phyloP scores from a whole-genome alignment of 2,888 invertebrate genomes.

The Pandemis corylana region DNA sequence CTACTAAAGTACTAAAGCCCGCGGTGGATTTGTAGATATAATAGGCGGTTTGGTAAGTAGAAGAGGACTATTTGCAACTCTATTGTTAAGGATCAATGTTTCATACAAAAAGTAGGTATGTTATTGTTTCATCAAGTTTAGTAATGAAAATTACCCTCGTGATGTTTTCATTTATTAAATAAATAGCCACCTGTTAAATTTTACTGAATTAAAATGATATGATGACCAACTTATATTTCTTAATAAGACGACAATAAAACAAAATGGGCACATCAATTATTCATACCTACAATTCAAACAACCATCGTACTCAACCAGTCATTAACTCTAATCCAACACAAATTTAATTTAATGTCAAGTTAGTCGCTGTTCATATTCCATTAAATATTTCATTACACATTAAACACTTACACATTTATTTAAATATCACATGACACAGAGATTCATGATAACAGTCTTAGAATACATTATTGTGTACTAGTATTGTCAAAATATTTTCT shows the following conservation, averaged over 20 bases:
- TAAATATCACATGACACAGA: conserved; percentile 36
- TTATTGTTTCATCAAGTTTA: too few species aligned
- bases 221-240: background rate
- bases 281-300: background rate
- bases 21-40: too few species aligned
- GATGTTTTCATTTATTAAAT: too few species aligned
- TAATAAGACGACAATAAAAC: background rate
- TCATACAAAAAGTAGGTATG: too few species aligned
- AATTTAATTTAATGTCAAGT: conserved; percentile 14
- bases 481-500: background rate
- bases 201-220: background rate
- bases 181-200: too few species aligned
- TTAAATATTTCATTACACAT: conserved; percentile 1
- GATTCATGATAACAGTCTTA: conserved; percentile 35
- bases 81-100: too few species aligned
- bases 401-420: conserved; percentile 23
- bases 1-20: too few species aligned
- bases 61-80: too few species aligned
- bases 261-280: background rate
- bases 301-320: background rate
- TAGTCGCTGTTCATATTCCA: background rate
- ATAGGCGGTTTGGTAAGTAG: too few species aligned
- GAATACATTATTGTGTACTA: background rate
- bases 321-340: conserved; percentile 1
- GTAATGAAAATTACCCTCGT: too few species aligned